phyloP scores from a whole-genome alignment of 2,888 invertebrate genomes.

The Altica lythri region DNA sequence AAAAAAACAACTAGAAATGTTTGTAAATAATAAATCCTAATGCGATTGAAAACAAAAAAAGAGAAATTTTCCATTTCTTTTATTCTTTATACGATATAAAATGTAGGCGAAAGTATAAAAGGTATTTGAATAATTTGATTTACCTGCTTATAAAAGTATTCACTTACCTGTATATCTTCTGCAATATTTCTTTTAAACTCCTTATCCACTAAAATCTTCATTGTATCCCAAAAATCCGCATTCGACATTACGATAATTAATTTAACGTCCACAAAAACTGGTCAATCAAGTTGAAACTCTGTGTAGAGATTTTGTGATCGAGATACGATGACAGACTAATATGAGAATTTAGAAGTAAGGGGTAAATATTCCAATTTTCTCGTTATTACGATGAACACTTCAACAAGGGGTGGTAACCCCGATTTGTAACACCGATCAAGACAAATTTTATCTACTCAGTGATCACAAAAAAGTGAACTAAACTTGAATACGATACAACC shows the following conservation, averaged over 20 bases:
- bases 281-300: not conserved
- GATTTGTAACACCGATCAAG: slow-evolving; percentile 5
- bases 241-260: slow-evolving; percentile 19
- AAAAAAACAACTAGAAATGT: no score
- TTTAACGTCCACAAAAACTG: not conserved
- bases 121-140: no score
- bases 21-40: no score
- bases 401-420: slow-evolving; percentile 9
- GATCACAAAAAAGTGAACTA: no score
- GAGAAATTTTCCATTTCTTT: no score
- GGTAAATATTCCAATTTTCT: slow-evolving; percentile 16
- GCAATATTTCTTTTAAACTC: slow-evolving; percentile 60
- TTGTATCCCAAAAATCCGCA: slow-evolving; percentile 64
- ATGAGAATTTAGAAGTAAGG: not conserved
- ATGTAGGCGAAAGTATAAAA: no score
- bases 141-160: no score
- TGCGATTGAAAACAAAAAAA: no score
- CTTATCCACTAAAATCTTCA: slow-evolving; percentile 64
- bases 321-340: slow-evolving; percentile 11
- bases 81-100: no score
- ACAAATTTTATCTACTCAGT: no score
- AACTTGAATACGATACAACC: no score
- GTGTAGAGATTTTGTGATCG: slow-evolving; percentile 2
- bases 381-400: slow-evolving; percentile 21
- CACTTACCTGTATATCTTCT: slow-evolving; percentile 50